Conservation (phyloP, 2,113 vertebrate species). For the Abramis brama region DNA sequence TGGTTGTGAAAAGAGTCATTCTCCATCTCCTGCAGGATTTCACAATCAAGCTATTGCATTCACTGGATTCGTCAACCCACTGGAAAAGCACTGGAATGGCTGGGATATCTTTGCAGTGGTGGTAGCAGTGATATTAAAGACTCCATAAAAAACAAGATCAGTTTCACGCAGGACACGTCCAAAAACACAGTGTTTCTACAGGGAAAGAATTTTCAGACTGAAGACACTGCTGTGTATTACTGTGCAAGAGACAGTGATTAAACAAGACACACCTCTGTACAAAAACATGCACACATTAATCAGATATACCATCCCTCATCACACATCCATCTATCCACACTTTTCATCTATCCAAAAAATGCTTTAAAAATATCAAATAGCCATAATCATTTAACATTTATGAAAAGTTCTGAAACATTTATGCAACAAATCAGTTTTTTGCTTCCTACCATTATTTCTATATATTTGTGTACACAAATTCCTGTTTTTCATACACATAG, state of each 20-base stretch:
- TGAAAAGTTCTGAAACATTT: too few species aligned
- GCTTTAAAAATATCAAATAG: too few species aligned
- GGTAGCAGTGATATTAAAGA: not conserved
- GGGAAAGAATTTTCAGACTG: not conserved
- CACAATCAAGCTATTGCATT: not conserved
- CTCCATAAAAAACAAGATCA: slow-evolving; percentile 38
- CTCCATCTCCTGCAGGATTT: slow-evolving; percentile 33
- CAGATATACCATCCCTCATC: too few species aligned
- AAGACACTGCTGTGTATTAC: slow-evolving; percentile 40
- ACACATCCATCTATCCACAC: too few species aligned
- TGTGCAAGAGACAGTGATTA: slow-evolving; percentile 10
- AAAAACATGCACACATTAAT: not conserved
- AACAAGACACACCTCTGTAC: not conserved
- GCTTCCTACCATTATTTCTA: too few species aligned
- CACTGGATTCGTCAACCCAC: not conserved
- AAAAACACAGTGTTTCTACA: slow-evolving; percentile 23
- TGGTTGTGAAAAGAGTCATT: slow-evolving; percentile 28
- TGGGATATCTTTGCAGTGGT: slow-evolving; percentile 7
- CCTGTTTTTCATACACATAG: not conserved
- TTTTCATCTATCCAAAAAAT: too few species aligned
- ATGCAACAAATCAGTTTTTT: too few species aligned
- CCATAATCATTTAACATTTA: not conserved
- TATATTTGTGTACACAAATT: not conserved
- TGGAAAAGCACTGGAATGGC: not conserved
- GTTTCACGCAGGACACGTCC: slow-evolving; percentile 21